phyloP scores from a whole-genome alignment of 2,113 vertebrate genomes.

The Pygoscelis antarcticus region DNA sequence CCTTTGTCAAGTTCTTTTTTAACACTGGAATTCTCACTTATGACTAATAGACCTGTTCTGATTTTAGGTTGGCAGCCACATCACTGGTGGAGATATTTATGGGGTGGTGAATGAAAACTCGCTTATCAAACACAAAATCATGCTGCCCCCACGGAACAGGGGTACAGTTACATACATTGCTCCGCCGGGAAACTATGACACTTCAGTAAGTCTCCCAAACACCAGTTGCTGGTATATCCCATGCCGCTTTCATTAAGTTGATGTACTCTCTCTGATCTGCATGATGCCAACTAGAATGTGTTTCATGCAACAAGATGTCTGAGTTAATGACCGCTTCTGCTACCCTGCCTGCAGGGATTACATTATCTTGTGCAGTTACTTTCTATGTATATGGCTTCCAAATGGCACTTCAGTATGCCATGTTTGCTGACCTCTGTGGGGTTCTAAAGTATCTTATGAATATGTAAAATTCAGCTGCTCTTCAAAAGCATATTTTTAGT shows the following conservation, averaged over 20 bases:
- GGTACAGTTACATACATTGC: slow-evolving; percentile 96
- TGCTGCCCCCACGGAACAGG: slow-evolving; percentile 91
- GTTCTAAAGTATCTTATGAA: not conserved
- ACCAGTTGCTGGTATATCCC: not conserved
- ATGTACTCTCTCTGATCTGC: not conserved
- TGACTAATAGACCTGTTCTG: slow-evolving; percentile 15
- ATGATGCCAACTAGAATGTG: not conserved
- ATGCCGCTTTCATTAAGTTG: not conserved
- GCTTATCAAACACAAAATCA: slow-evolving; percentile 96
- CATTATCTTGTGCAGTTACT: not conserved
- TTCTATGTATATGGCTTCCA: not conserved
- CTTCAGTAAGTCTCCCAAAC: slow-evolving; percentile 81
- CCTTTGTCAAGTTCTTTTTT: not conserved
- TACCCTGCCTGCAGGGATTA: not conserved
- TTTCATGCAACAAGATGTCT: not conserved
- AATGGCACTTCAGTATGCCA: not conserved
- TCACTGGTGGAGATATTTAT: slow-evolving; percentile 97
- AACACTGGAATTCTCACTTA: not conserved
- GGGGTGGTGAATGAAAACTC: slow-evolving; percentile 91
- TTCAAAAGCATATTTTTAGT: not conserved
- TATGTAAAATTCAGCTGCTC: not conserved
- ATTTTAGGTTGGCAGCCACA: slow-evolving; percentile 91
- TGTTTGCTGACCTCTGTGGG: not conserved
- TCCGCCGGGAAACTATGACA: slow-evolving; percentile 89
- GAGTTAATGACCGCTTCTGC: not conserved